Evolutionary conservation across 2,113 vertebrate genomes (phyloP), one percentile per base, ranked within the genome.

Genomic region (Tachuris rubrigastra): DNA sequence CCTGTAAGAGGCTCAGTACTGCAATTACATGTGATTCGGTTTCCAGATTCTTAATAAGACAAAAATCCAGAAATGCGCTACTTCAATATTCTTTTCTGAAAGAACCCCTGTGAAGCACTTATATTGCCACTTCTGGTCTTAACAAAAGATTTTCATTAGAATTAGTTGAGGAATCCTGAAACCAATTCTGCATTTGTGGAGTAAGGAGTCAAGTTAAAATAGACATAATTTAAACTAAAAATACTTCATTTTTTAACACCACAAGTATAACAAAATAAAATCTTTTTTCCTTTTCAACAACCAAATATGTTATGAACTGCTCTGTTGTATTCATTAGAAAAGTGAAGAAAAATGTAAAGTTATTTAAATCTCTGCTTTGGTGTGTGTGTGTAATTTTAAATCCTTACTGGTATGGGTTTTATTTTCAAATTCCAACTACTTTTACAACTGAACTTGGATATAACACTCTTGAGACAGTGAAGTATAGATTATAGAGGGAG

Each of bases 1-100:
- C 17, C 10, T 65, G 8, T 41, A 44, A 68, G 56, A 68, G 41
- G 5, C 33, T 85, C 22, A 44, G 23, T 3, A 42, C 14, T 35
- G 27, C 7, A 3, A 9, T 30, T 50, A 66, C 1, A 0, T 21
- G 39, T 62, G 37, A 16, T 21, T 75, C 1, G 0, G 16, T 72
- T 85, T 87, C 30, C 53, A 82, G 31, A 52, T 53, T 67, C 21
- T 76, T 55, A 19, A 68, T 37, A 76, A 62, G 52, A 9, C 22
- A 47, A 75, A 95, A 89, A 67, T 35, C 15, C 47, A 37, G 74
- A 79, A 71, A 75, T 47, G 30, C 78, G 39, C 25, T 12, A 14
- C 21, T 91, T 81, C 11, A 47, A 4, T 67, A 67, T 35, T 5
- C 21, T 77, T 88, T 89, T 22, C 28, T 5, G 8, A 44, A 76